Evolutionary conservation across 1,140 invertebrate genomes (phyloP).

Genomic region (Caerostris extrusa): DNA sequence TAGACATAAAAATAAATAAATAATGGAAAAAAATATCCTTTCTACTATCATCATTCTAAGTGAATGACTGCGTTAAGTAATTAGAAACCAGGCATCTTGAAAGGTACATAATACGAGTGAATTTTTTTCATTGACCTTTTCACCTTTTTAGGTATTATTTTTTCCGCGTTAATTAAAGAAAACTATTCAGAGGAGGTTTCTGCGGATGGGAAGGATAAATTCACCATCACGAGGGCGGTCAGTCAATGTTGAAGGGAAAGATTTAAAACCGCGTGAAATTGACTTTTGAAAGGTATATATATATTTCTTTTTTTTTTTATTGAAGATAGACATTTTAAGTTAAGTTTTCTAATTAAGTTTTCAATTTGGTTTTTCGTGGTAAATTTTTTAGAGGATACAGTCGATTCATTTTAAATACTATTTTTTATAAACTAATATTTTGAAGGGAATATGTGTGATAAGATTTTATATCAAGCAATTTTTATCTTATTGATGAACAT

Average conservation of each 20-base stretch:
- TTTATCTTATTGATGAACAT: too few species aligned
- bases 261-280: conserved; percentile 21
- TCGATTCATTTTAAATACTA: too few species aligned
- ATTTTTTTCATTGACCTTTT: not conserved
- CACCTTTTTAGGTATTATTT: not conserved
- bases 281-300: not conserved
- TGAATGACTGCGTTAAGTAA: conserved; percentile 17
- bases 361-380: not conserved
- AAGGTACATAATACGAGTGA: conserved; percentile 15
- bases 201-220: conserved; percentile 11
- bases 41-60: not conserved
- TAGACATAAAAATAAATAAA: conserved; percentile 2
- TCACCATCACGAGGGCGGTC: not conserved
- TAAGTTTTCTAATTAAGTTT: conserved; percentile 12
- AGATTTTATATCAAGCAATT: too few species aligned
- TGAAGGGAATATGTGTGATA: too few species aligned
- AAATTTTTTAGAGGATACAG: not conserved
- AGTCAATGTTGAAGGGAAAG: not conserved
- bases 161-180: conserved; percentile 11
- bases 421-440: too few species aligned
- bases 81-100: conserved; percentile 23
- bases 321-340: not conserved
- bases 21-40: not conserved
- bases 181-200: conserved; percentile 13
- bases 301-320: not conserved